phyloP scores from a whole-genome alignment of 2,888 invertebrate genomes.

The Synergus gifuensis region DNA sequence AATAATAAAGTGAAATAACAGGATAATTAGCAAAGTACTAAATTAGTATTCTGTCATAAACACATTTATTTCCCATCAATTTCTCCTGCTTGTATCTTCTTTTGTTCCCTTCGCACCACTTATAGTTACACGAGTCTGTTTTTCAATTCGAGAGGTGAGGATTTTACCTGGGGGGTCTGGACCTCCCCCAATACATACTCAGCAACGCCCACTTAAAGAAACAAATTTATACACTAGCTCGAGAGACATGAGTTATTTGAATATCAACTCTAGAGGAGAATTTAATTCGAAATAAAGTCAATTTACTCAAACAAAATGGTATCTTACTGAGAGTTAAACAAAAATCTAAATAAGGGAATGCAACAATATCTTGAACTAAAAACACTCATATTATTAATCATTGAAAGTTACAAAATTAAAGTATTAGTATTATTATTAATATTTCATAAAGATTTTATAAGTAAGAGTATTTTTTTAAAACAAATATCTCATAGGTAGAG shows the following conservation, averaged over 20 bases:
- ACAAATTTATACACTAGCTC: conserved; percentile 30
- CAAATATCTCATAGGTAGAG: too few relatives aligned
- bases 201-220: conserved; percentile 14
- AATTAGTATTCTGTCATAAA: conserved; percentile 10
- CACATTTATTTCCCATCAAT: conserved; percentile 13
- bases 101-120: conserved; percentile 15
- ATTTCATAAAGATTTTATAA: too few relatives aligned
- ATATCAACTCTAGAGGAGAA: not conserved
- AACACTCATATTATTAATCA: too few relatives aligned
- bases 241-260: conserved; percentile 25
- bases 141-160: conserved; percentile 18
- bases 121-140: conserved; percentile 17
- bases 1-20: conserved; percentile 1
- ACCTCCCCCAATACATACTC: conserved; percentile 39
- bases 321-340: not conserved
- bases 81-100: not conserved
- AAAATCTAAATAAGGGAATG: not conserved
- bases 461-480: too few relatives aligned
- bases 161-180: conserved; percentile 37
- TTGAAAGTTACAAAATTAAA: too few relatives aligned
- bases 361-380: not conserved
- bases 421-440: too few relatives aligned
- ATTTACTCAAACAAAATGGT: not conserved
- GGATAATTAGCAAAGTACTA: not conserved
- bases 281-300: not conserved